Evolutionary conservation across 2,113 vertebrate genomes (phyloP).

Genomic region (Brachypteracias leptosomus): DNA sequence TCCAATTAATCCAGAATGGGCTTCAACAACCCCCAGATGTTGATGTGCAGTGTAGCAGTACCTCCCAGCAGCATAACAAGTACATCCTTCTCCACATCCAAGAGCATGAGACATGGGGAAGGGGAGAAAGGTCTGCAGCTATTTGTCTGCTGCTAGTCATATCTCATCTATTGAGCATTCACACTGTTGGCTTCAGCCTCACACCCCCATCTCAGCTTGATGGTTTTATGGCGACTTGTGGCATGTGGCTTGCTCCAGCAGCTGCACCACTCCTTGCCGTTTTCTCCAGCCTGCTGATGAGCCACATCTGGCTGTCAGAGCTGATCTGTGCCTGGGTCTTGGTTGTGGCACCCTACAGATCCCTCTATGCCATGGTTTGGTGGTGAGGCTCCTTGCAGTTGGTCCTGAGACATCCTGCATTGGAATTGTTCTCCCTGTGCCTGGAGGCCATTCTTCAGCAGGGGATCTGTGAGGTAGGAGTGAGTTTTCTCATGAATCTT

Average conservation of each 20-base stretch:
- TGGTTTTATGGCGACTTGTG: background rate
- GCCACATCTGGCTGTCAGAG: background rate
- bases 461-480: background rate
- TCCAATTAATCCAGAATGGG: background rate
- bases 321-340: background rate
- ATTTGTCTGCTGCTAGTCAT: background rate
- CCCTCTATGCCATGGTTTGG: accelerated
- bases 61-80: background rate
- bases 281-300: background rate
- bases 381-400: background rate
- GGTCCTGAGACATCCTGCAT: background rate
- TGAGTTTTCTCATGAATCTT: background rate
- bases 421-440: background rate
- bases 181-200: background rate
- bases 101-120: background rate
- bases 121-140: background rate
- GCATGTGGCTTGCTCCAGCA: background rate
- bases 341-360: background rate
- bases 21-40: background rate
- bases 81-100: background rate
- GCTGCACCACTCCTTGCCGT: background rate
- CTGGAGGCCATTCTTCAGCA: background rate
- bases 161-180: background rate
- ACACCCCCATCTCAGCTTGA: background rate
- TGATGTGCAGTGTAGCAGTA: background rate